Conservation (phyloP, 2,113 vertebrate genomes). For the Callorhinus ursinus region DNA sequence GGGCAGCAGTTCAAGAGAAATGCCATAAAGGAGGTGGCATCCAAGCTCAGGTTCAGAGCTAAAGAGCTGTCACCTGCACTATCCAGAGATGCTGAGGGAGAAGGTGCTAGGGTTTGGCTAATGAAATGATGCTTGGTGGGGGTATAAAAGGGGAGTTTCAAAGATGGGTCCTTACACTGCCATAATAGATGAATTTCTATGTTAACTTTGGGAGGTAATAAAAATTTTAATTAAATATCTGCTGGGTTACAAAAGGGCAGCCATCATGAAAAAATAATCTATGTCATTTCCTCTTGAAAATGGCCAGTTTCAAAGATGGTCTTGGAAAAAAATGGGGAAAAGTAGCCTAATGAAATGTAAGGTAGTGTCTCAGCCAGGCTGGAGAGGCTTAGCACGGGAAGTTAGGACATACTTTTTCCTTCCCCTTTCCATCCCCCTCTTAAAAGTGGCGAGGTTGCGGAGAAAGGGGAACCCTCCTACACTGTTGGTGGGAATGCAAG, state of each 20-base stretch:
- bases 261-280: conserved; percentile 54
- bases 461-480: too few relatives aligned
- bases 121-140: accelerated
- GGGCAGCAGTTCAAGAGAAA: accelerated
- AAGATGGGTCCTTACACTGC: background rate
- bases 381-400: background rate
- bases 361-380: accelerated
- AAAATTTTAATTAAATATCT: conserved; percentile 47
- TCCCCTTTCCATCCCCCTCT: too few relatives aligned
- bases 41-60: background rate
- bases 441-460: background rate
- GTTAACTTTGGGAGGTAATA: conserved; percentile 16
- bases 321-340: background rate
- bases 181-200: background rate
- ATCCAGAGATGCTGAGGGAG: background rate
- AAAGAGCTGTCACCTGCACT: accelerated
- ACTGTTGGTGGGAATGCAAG: too few relatives aligned
- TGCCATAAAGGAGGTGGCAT: accelerated
- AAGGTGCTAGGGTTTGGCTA: background rate
- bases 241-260: background rate
- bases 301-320: background rate
- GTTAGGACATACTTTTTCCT: background rate
- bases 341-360: background rate
- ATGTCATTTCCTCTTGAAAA: conserved; percentile 51
- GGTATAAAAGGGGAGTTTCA: background rate